A percentile compares a stretch with the other conserved stretches of the same genome.
Evolutionary conservation across 2,113 vertebrate genomes (phyloP).

Genomic region (Halichoerus grypus): DNA sequence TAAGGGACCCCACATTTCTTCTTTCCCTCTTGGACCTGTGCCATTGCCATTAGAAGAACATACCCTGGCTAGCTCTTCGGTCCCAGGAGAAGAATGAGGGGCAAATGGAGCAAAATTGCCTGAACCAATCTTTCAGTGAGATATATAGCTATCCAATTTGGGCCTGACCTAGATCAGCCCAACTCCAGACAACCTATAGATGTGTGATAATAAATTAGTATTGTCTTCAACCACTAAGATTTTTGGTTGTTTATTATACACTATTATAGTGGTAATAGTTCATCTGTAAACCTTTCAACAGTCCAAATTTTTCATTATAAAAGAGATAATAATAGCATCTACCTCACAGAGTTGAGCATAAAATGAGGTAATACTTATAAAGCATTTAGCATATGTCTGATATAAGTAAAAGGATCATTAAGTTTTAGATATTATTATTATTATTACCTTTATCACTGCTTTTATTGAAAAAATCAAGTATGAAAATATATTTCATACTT

Average conservation of each 20-base stretch:
- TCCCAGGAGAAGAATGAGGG: background rate
- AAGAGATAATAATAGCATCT: background rate
- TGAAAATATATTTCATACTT: conserved; percentile 15
- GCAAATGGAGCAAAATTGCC: background rate
- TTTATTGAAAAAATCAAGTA: background rate
- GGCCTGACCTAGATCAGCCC: background rate
- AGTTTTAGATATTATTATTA: background rate
- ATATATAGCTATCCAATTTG: background rate
- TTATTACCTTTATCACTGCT: background rate
- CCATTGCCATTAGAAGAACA: background rate
- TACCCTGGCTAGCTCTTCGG: background rate
- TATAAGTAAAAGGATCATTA: background rate
- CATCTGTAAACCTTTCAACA: background rate
- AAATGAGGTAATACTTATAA: background rate
- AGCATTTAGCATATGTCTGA: background rate
- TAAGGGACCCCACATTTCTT: background rate
- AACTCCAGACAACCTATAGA: background rate
- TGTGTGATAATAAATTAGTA: background rate
- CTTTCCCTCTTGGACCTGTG: background rate
- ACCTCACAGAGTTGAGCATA: background rate
- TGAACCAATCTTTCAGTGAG: background rate
- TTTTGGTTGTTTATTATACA: background rate
- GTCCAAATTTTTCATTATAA: background rate
- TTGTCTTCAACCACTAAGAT: background rate
- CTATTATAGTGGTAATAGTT: background rate